Conservation (phyloP, 2,888 invertebrate genomes). For the Scaptodrosophila latifasciaeformis region DNA sequence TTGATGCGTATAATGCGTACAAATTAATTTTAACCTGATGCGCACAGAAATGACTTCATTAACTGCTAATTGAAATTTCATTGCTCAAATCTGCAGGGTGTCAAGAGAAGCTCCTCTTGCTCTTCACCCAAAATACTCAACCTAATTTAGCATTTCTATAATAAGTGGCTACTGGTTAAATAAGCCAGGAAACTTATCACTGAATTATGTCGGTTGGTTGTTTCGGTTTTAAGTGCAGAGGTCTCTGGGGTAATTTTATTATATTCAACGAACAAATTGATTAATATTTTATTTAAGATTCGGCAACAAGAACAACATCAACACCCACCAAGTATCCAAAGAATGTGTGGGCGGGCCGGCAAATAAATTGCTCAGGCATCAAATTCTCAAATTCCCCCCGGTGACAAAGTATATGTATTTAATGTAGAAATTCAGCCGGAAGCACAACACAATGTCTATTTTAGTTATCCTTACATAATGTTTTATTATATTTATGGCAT, state of each 20-base stretch:
- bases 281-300: slow-evolving; percentile 38
- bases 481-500: slow-evolving; percentile 47
- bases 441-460: no score
- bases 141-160: no score
- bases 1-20: slow-evolving; percentile 32
- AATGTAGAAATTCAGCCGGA: no score
- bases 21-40: slow-evolving; percentile 24
- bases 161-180: no score
- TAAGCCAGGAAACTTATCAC: not conserved
- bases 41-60: slow-evolving; percentile 42
- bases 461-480: slow-evolving; percentile 24
- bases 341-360: slow-evolving; percentile 12
- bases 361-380: slow-evolving; percentile 15
- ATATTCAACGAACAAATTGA: no score
- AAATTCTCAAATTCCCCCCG: not conserved
- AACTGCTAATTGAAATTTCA: slow-evolving; percentile 43
- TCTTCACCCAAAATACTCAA: no score
- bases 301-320: slow-evolving; percentile 2
- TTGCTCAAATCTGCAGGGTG: no score
- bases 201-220: not conserved
- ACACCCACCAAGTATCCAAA: not conserved
- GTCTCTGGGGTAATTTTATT: not conserved
- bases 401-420: not conserved
- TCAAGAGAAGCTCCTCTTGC: no score
- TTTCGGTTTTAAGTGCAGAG: not conserved